Evolutionary conservation across 2,113 vertebrate genomes (phyloP).

Genomic region (Condylura cristata): DNA sequence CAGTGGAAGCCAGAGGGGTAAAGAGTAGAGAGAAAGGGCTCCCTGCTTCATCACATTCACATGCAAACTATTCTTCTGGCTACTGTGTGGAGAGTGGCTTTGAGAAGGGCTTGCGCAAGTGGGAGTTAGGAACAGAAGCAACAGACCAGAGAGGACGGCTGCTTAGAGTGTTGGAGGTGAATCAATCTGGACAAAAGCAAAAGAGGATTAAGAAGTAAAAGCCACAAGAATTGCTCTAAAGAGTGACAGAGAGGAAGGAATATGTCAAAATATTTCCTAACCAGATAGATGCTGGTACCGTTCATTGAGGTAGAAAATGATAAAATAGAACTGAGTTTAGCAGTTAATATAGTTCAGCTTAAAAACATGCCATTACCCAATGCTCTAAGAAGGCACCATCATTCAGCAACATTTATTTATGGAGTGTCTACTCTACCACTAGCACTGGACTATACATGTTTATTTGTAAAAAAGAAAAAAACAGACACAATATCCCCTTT

Average conservation of each 20-base stretch:
- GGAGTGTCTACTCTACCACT: neutral
- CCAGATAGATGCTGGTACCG: neutral
- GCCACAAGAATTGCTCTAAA: neutral
- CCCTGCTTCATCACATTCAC: neutral
- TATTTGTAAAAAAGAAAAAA: neutral
- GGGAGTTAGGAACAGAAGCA: neutral
- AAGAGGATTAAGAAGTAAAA: neutral
- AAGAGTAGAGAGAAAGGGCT: neutral
- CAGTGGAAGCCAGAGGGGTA: neutral
- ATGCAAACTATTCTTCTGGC: neutral
- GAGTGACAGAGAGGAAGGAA: neutral
- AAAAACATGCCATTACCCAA: neutral
- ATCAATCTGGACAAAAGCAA: neutral
- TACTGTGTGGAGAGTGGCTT: neutral
- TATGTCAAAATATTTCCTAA: neutral
- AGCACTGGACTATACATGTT: neutral
- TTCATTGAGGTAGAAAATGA: neutral
- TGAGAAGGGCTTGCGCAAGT: neutral
- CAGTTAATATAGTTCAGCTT: neutral
- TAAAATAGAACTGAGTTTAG: slow-evolving; percentile 6
- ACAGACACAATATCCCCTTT: neutral
- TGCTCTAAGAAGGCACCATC: neutral
- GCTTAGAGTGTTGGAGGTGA: neutral
- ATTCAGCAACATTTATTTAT: neutral
- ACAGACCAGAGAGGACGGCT: neutral